Evolutionary conservation across 2,888 invertebrate genomes (phyloP), one percentile per base, ranked within the genome.

Genomic region (Tricholauxania praeusta): DNA sequence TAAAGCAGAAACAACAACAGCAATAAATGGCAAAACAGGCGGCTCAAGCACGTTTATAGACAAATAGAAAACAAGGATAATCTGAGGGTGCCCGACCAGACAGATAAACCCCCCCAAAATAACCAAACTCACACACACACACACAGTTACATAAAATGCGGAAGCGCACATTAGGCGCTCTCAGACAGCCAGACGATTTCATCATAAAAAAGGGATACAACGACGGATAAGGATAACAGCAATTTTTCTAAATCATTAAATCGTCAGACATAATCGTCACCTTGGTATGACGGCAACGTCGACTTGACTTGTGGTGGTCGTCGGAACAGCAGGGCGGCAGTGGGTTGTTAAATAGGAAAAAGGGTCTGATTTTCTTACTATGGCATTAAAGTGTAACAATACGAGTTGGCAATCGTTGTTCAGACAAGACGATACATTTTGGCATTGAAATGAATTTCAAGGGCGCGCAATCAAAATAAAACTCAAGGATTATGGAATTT

Each of bases 211-310:
- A 49, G 17, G 28, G 22, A 59, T 51, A 51, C 28, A 69, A 69
- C 51, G 19, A 60, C 60, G 60, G 69, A 60, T 59, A 48, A 63
- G 48, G 63, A 62, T 59, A 62, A 53, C 63, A 39, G 10, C 39
- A 52, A 70, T 62, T 63, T 53, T 53, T 70, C 70, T 70, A 62
- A 70, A 70, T 63, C 70, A 70, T 70, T 70, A 70, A 70, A 70
- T 70, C 70, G 70, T 70, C 63, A 70, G 70, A 62, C 70, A 51
- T 63, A 70, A 63, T 63, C 70, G 63, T 63, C 70, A 70, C 70
- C 70, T 70, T 63, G 70, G 52, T 53, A 32, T 57, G 68, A 12
- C 59, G 59, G 22, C 67, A 32, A 39, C 39, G 1, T 10, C 39
- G 39, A 39, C 39, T 39, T 39, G 39, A 39, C 39, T 39, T 39